These are phyloP conservation scores for Edolisoma coerulescens DNA, from an alignment of 2,113 vertebrate genomes.

Conservation along the genomic window DNA sequence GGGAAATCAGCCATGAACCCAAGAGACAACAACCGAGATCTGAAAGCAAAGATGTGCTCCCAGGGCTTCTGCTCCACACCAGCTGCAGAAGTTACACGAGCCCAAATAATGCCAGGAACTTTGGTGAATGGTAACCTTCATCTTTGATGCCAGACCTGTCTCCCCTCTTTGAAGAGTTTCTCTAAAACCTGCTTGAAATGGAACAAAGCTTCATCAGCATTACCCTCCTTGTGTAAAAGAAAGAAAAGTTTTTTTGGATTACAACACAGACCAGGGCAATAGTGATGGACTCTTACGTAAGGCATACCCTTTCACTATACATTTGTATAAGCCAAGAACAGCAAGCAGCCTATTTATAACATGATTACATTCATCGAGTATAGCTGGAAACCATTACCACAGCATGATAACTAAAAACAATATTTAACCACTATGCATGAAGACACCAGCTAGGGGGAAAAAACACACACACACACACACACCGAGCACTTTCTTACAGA, in stretches of 20 bases:
- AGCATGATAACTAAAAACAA: conserved; percentile 33
- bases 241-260: neutral
- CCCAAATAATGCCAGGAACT: neutral
- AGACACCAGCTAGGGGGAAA: conserved; percentile 37
- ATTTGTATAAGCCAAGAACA: conserved; percentile 13
- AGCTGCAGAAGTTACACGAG: fast-evolving
- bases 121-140: neutral
- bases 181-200: neutral
- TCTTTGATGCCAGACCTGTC: neutral
- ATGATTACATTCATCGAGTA: conserved; percentile 31
- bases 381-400: conserved; percentile 34
- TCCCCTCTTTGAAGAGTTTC: neutral
- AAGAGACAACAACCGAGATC: neutral
- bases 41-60: neutral
- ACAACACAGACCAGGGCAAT: neutral
- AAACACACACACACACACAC: neutral
- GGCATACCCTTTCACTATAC: conserved; percentile 45
- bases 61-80: neutral
- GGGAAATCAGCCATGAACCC: neutral
- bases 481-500: neutral
- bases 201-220: neutral
- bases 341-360: conserved; percentile 16
- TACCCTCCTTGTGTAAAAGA: neutral
- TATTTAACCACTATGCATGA: conserved; percentile 30
- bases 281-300: neutral